Conservation (phyloP, 2,888 invertebrate genomes). For the Eumerus sabulonum region DNA sequence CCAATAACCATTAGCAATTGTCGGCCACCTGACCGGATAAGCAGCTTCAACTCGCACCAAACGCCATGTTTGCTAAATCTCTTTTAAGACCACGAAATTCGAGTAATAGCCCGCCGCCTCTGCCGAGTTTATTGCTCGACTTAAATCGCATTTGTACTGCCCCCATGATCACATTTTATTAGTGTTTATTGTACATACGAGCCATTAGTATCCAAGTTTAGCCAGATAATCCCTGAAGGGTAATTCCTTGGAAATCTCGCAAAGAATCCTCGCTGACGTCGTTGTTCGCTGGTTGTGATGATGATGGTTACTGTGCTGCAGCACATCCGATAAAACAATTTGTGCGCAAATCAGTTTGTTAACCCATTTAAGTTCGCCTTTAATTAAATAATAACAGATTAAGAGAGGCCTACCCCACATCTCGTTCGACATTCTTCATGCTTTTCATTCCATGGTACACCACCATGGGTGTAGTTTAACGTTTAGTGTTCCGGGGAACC, state of each 20-base stretch:
- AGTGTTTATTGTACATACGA: slow-evolving; percentile 14
- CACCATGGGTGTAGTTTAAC: slow-evolving; percentile 9
- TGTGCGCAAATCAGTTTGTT: slow-evolving; percentile 65
- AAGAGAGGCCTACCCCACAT: slow-evolving; percentile 47
- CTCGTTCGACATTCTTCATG: neutral
- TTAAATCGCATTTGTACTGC: slow-evolving; percentile 41
- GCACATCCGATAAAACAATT: slow-evolving; percentile 55
- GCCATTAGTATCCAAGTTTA: slow-evolving; percentile 55
- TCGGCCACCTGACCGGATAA: no score
- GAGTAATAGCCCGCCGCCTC: no score
- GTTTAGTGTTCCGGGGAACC: slow-evolving; percentile 57
- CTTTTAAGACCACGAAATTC: no score
- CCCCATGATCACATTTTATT: slow-evolving; percentile 38
- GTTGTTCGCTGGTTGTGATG: neutral
- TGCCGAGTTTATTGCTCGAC: slow-evolving; percentile 47
- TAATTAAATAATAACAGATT: slow-evolving; percentile 68
- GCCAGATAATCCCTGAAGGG: slow-evolving; percentile 45
- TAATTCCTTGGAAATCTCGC: slow-evolving; percentile 15
- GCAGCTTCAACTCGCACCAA: no score
- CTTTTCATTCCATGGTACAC: neutral
- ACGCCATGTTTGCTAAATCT: no score
- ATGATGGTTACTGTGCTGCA: slow-evolving; percentile 18
- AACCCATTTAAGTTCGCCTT: slow-evolving; percentile 56
- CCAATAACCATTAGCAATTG: no score
- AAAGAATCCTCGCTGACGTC: neutral